Base-by-base conservation (phyloP, 1,140 invertebrate genomes). In the Drosophila sechellia region DNA sequence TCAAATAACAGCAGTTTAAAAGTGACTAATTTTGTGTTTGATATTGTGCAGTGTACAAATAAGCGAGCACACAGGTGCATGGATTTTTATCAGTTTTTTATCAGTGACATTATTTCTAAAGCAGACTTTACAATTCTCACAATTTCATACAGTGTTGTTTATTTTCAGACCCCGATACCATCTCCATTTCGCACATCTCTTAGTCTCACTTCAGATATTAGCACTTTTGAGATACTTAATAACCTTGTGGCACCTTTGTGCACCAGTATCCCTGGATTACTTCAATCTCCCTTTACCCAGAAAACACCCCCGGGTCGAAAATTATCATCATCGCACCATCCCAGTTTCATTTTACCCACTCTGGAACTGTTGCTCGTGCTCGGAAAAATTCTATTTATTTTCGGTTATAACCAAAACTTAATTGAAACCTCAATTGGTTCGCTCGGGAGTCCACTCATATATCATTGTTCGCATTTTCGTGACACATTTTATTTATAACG, bases 331-430 rank as follows among this genome's bases (percentile, higher is more conserved):
- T 5, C 6, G 25, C 34, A 15, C 43, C 40, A 5, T 2, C 45
- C 52, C 31, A 27, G 31, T 17, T 22, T 8, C 10, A 17, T 20
- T 40, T 46, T 4, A 56, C 40, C 39, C 70, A 43, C 69, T 63
- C 50, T 49, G 42, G 50, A 75, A 76, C 72, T 76, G 72, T 76
- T 76, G 72, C 72, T 71, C 40, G 45, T 45, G 65, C 66, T 48
- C 17, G 15, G 63, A 43, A 34, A 48, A 37, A 48, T 56, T 46
- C 43, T 56, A 70, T 70, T 70, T 70, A 70, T 70, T 70, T 70
- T 71, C 54, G 37, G 69, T 25, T 45, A 56, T 56, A 70, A 56
- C 66, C 43, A 57, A 56, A 57, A 45, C 56, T 56, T 70, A 71
- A 57, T 70, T 71, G 53, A 43, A 70, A 35, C 35, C 52, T 70